These are phyloP conservation scores for Anisognathus igniventris DNA, from an alignment of 2,797 vertebrate species.

Conservation along the genomic window DNA sequence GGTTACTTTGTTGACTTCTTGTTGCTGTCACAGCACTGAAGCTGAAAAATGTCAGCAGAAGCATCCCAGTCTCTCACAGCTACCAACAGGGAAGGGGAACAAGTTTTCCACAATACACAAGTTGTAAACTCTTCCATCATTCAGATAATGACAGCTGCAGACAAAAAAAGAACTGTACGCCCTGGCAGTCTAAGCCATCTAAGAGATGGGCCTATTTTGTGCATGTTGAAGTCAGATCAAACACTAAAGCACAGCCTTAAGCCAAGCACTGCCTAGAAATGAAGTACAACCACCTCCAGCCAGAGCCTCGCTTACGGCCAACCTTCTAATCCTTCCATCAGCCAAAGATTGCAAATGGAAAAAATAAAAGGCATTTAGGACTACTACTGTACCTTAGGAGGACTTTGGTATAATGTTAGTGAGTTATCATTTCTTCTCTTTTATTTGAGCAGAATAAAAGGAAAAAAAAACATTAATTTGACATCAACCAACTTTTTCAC, in stretches of 20 bases:
- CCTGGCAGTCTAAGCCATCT: not conserved
- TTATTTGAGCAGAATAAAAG: not conserved
- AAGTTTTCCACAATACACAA: conserved; percentile 3
- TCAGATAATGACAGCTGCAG: conserved; percentile 28
- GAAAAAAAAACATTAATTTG: not conserved
- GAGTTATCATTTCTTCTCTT: not conserved
- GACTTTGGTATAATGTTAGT: not conserved
- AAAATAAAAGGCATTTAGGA: not conserved
- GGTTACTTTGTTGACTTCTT: not conserved
- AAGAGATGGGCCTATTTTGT: not conserved
- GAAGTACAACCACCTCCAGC: fast-evolving
- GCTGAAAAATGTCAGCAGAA: not conserved
- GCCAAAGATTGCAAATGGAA: not conserved
- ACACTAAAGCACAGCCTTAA: not conserved
- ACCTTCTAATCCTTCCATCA: not conserved
- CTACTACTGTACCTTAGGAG: not conserved
- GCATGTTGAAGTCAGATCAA: not conserved
- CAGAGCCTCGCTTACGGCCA: not conserved
- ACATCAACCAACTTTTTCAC: not conserved
- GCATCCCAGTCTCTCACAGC: not conserved
- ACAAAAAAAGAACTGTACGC: not conserved
- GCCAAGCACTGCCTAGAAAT: not conserved
- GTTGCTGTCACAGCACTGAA: not conserved
- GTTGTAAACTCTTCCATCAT: conserved; percentile 20
- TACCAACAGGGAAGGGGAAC: not conserved